A percentile compares a stretch with the other conserved stretches of the same genome.
Conservation (phyloP, 2,888 invertebrate species). For the Corythucha ciliata region DNA sequence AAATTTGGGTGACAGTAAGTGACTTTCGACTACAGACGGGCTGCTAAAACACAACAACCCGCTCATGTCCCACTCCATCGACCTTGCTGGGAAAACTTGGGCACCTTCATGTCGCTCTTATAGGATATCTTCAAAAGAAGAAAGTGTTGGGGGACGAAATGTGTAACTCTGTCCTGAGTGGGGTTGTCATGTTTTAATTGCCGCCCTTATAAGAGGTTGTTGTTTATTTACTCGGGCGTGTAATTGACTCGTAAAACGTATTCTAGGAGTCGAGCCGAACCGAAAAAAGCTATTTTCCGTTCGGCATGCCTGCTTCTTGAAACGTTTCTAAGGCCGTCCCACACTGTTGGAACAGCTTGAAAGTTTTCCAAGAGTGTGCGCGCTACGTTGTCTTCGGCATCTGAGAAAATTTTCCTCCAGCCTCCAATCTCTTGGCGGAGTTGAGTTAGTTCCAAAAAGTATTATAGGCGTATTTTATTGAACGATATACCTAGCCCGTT, state of each 20-base stretch:
- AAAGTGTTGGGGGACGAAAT: background rate
- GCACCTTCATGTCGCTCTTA: no score
- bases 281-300: conserved; percentile 63
- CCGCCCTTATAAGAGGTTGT: background rate
- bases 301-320: conserved; percentile 41
- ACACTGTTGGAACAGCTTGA: conserved; percentile 56
- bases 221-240: conserved; percentile 47
- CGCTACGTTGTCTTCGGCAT: conserved; percentile 56
- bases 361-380: conserved; percentile 54
- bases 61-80: no score
- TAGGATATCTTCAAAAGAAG: no score
- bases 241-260: conserved; percentile 64
- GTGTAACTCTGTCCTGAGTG: background rate
- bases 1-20: no score
- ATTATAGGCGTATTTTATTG: no score
- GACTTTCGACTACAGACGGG: no score
- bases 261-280: conserved; percentile 60
- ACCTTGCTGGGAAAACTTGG: no score
- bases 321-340: conserved; percentile 61
- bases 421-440: conserved; percentile 58
- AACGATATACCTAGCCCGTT: conserved; percentile 57
- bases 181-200: background rate
- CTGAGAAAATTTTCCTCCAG: conserved; percentile 64
- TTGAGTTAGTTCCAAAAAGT: background rate
- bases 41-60: no score